Conservation (phyloP, 2,797 vertebrate genomes). For the Valencia hispanica region DNA sequence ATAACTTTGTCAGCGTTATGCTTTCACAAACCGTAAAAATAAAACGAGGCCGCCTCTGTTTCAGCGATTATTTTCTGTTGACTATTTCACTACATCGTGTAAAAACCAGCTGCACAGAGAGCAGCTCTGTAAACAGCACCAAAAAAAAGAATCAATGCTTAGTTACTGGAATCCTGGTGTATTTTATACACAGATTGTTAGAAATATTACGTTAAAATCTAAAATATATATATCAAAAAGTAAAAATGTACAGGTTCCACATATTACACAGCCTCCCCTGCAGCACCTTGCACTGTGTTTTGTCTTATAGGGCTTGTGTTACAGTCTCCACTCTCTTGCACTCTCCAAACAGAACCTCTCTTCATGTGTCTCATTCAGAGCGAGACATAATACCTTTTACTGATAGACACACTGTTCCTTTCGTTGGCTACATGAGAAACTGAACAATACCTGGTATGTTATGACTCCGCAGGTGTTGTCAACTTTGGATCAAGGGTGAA, state of each 20-base stretch:
- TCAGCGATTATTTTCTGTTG: no score
- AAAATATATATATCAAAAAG: not conserved
- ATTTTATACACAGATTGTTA: not conserved
- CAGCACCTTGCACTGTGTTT: not conserved
- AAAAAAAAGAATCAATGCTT: not conserved
- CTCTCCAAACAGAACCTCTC: not conserved
- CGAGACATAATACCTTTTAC: not conserved
- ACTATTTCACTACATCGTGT: not conserved
- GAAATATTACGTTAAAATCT: not conserved
- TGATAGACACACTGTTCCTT: not conserved
- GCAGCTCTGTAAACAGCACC: not conserved
- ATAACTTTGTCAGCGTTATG: not conserved
- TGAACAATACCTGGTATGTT: not conserved
- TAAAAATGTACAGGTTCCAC: not conserved
- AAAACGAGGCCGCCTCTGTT: no score
- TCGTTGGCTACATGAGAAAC: not conserved
- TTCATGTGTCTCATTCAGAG: not conserved
- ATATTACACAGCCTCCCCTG: not conserved
- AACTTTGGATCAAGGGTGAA: slow-evolving; percentile 5
- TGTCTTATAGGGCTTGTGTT: not conserved
- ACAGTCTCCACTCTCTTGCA: not conserved
- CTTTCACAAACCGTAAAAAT: not conserved
- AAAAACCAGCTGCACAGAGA: not conserved
- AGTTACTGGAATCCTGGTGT: not conserved
- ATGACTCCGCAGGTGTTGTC: not conserved